Evolutionary conservation across 2,888 invertebrate species (phyloP), one percentile per base, ranked within the genome.

Genomic region (Spisula subtruncata): DNA sequence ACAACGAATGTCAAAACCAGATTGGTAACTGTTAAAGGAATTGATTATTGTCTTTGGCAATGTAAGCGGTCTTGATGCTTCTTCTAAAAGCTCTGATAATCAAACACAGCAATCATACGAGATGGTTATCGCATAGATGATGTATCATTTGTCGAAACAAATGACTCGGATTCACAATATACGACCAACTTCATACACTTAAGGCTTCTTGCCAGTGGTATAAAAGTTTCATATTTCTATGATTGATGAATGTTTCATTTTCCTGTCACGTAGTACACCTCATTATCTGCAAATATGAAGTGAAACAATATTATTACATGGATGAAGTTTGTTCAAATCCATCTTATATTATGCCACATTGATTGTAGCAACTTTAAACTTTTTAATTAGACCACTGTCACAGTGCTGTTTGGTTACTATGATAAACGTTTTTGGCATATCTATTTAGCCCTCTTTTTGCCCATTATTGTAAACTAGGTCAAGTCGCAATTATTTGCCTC

Each of bases 11-110:
- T n/a, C n/a, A n/a, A n/a, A n/a, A n/a, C n/a, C n/a, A n/a, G n/a
- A n/a, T n/a, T n/a, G n/a, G n/a, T n/a, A n/a, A n/a, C n/a, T n/a
- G n/a, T n/a, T n/a, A n/a, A n/a, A n/a, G n/a, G n/a, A n/a, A n/a
- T n/a, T n/a, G n/a, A n/a, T n/a, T n/a, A n/a, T n/a, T n/a, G n/a
- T n/a, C n/a, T n/a, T n/a, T n/a, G n/a, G n/a, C n/a, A 60, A n/a
- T 20, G 60, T n/a, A 60, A n/a, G 60, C 60, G n/a, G 60, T 60
- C n/a, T 60, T 60, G 60, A n/a, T 20, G 60, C 18, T 60, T 60
- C 60, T 60, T 60, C 60, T 60, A 60, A 60, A 60, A 60, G 60
- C 60, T 20, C 18, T 60, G 60, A 60, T n/a, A 60, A 60, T n/a
- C 12, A 60, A 20, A 60, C 60, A 6, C n/a, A 5, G 60, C 20